Conservation (phyloP, 2,113 vertebrate species). For the Sula dactylatra region DNA sequence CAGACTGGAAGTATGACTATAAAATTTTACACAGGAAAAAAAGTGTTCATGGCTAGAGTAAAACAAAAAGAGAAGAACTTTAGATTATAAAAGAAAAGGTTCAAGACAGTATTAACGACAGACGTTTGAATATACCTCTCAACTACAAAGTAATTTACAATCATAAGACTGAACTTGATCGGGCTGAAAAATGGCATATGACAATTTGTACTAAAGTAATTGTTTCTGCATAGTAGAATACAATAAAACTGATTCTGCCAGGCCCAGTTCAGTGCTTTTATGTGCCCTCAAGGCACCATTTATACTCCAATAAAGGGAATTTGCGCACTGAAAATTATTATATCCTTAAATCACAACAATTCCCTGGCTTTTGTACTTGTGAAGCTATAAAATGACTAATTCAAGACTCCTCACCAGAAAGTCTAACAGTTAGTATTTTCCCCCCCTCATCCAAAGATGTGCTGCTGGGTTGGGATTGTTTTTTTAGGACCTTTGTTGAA, state of each 20-base stretch:
- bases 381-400: neutral
- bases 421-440: neutral
- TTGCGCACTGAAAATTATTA: neutral
- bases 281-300: constrained; percentile 23
- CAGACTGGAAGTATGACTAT: neutral
- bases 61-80: neutral
- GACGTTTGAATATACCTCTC: neutral
- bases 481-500: neutral
- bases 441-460: neutral
- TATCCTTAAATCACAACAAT: constrained; percentile 34
- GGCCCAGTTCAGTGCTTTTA: constrained; percentile 36
- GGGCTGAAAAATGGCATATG: constrained; percentile 33
- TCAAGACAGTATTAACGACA: neutral
- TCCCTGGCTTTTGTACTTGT: neutral
- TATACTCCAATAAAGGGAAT: constrained; percentile 25
- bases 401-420: neutral
- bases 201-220: constrained; percentile 28
- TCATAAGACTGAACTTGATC: neutral
- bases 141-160: neutral
- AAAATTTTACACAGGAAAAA: neutral
- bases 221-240: constrained; percentile 43
- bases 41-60: neutral
- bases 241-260: constrained; percentile 52
- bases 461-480: neutral
- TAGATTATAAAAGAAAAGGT: neutral